Base-by-base conservation (phyloP, 2,113 vertebrate genomes). In the Oostethus manadensis region DNA sequence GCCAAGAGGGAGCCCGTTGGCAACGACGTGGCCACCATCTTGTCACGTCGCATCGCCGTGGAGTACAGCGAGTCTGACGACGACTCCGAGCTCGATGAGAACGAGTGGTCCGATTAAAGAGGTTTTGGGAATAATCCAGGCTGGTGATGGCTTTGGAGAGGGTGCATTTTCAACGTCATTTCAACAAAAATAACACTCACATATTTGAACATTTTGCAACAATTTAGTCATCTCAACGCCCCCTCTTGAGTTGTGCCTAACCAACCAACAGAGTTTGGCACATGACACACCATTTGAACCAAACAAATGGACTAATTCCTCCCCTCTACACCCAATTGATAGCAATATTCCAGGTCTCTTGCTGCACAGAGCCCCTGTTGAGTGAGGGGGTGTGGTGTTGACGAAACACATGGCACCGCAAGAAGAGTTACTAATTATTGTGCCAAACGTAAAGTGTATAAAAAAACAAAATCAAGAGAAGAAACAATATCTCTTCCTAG, bases 21-120 rank as follows among this genome's bases (percentile, higher is more conserved):
- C 20, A 96, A 96, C 0, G 94, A 96, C 0, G 94, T 96, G 86
- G 94, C 94, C 0, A 95, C 94, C 0, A 96, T 96, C 85, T 82
- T 95, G 29, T 95, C 93, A 0, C 93, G 94, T 14, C 92, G 94
- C 47, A 96, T 96, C 29, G 94, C 94, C 0, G 94, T 96, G 73
- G 94, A 96, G 82, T 96, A 96, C 92, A 95, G 94, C 69, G 94
- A 96, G 81, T 96, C 94, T 0, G 94, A 96, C 35, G 94, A 96
- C 18, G 94, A 96, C 90, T 96, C 94, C 0, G 94, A 96, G 84
- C 88, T 92, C 63, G 94, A 96, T 2, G 94, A 95, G 72, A 95
- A 96, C 1, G 94, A 96, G 84, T 96, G 94, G 94, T 96, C 93
- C 0, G 94, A 97, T 84, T 95, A 64, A 74, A 80, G 35, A 21